Base-by-base conservation (phyloP, 2,888 invertebrate species). In the Plebejus argus region DNA sequence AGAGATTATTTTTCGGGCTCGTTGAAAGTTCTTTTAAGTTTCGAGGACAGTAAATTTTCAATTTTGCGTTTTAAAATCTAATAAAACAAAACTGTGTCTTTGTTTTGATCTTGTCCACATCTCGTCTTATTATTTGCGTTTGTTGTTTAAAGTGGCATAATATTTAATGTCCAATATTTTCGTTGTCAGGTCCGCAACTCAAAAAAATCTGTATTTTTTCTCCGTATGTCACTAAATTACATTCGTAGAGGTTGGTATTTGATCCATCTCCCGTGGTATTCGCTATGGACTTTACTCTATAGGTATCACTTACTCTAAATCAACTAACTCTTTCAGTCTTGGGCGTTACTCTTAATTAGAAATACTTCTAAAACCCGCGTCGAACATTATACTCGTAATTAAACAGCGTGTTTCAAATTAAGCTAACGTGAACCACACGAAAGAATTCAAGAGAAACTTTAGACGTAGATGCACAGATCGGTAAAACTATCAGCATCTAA, bases 271-370 rank as follows among this genome's bases (percentile, higher is more conserved):
- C 84, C 88, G 89, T 89, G 56, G 76, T 77, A 89, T 88, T 89
- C 89, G 89, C 89, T 91, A 91, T 91, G 92, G 93, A 93, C 93
- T 90, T 91, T 89, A 93, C 89, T 90, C 93, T 93, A 92, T 91
- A 91, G 91, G 90, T 91, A 91, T 92, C 92, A 91, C 88, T 91
- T 91, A 91, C 89, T 91, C 90, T 92, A 93, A 92, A 87, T 91
- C 88, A 91, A 88, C 91, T 93, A 92, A 91, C 93, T 91, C 74
- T 92, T 93, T 93, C 93, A 94, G 94, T 94, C 93, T 94, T 94
- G 92, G 91, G 91, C 93, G 93, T 93, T 93, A 91, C 92, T 90
- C 93, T 93, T 93, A 93, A 90, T 90, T 93, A 92, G 89, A 92
- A 91, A 92, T 92, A 93, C 87, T 91, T 88, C 91, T 93, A 91